Conservation (phyloP, 1,140 invertebrate species). For the Atta texana region DNA sequence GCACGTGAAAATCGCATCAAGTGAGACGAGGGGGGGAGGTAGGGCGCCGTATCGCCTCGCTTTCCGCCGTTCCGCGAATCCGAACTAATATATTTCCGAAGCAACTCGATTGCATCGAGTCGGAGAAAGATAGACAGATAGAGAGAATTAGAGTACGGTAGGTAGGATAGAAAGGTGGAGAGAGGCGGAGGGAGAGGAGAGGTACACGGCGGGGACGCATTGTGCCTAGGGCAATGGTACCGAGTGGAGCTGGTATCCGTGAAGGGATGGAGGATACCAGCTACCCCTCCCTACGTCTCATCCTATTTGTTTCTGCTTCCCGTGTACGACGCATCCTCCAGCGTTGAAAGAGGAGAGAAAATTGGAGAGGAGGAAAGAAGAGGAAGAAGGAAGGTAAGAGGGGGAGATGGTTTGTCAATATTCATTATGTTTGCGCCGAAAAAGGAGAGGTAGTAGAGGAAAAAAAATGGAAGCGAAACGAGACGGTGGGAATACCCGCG, state of each 20-base stretch:
- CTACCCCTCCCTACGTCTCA: slow-evolving; percentile 72
- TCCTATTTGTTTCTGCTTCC: slow-evolving; percentile 80
- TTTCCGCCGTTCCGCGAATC: slow-evolving; percentile 78
- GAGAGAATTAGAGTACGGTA: slow-evolving; percentile 54
- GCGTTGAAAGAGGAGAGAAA: slow-evolving; percentile 51
- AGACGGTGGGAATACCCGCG: slow-evolving; percentile 53
- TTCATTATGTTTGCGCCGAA: slow-evolving; percentile 77
- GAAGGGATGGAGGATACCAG: slow-evolving; percentile 69
- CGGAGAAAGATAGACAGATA: slow-evolving; percentile 63
- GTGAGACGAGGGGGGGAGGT: slow-evolving; percentile 17
- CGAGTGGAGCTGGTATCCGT: slow-evolving; percentile 63
- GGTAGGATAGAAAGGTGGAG: background rate
- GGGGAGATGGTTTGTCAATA: slow-evolving; percentile 77
- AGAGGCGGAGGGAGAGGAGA: background rate
- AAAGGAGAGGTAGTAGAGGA: slow-evolving; percentile 49
- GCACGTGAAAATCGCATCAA: slow-evolving; percentile 78
- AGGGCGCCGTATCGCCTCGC: slow-evolving; percentile 74
- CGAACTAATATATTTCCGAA: slow-evolving; percentile 80
- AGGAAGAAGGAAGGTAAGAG: background rate
- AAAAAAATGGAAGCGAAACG: slow-evolving; percentile 62
- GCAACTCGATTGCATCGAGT: slow-evolving; percentile 78
- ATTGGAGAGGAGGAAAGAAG: slow-evolving; percentile 1
- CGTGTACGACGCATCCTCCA: slow-evolving; percentile 72
- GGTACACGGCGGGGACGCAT: slow-evolving; percentile 65
- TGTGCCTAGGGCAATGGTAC: slow-evolving; percentile 75